phyloP scores from a whole-genome alignment of 2,113 vertebrate genomes.

The Microcebus lehilahytsara region DNA sequence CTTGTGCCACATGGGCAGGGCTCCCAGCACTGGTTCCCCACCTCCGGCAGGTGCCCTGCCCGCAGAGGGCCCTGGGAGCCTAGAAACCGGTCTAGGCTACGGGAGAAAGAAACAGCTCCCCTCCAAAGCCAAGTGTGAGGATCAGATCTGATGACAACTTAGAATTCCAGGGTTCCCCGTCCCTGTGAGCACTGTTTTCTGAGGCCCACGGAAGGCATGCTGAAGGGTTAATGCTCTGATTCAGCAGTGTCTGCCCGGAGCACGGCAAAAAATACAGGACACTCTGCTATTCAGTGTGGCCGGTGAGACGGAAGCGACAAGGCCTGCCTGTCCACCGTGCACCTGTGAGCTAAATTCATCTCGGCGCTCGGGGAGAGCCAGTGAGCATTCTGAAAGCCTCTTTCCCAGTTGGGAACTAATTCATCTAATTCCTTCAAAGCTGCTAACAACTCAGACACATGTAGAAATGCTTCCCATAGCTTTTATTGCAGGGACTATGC shows the following conservation, averaged over 20 bases:
- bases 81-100: neutral
- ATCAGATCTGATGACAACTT: neutral
- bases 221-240: neutral
- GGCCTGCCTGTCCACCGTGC: neutral
- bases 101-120: neutral
- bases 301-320: neutral
- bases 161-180: neutral
- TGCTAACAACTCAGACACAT: neutral
- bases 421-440: conserved; percentile 11
- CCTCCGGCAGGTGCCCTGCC: neutral
- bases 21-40: neutral
- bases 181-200: neutral
- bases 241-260: neutral
- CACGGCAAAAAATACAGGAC: neutral
- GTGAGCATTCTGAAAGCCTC: neutral
- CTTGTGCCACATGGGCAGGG: neutral
- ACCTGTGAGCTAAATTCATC: conserved; percentile 9
- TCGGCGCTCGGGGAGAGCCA: neutral
- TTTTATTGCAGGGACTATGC: neutral
- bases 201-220: neutral
- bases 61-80: neutral
- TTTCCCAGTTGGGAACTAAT: conserved; percentile 19
- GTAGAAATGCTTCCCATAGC: neutral
- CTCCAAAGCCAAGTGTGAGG: neutral
- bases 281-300: neutral